Evolutionary conservation across 2,113 vertebrate species (phyloP), one percentile per base, ranked within the genome.

Genomic region (Sinosuthora webbiana): DNA sequence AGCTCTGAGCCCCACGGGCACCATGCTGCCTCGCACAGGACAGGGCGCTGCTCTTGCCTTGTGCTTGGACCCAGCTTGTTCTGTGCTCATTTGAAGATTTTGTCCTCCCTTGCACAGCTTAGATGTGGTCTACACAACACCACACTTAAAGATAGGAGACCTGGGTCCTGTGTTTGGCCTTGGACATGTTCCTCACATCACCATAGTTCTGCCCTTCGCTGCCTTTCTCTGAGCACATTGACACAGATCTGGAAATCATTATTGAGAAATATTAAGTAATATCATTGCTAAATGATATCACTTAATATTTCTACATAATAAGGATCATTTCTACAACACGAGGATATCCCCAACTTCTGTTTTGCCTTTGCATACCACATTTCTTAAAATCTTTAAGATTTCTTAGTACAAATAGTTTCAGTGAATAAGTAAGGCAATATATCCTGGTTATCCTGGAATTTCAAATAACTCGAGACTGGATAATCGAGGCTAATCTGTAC

Each of bases 1-100:
- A 27, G 41, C 49, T 0, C 45, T 22, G 44, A 56, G 59, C 41
- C n/a, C 52, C 16, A 14, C 0, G 4, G 67, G 11, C 31, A 24
- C 39, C 3, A 0, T 7, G 7, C 35, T 52, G 2, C 28, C 37
- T 49, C 1, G 0, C 49, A 18, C 12, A 15, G 42, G 22, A 24
- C 31, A 18, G 7, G 16, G 2, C 9, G 28, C 56, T 45, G 37
- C 45, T 49, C 37, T 42, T 8, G 0, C 3, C 41, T 31, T 31
- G 31, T 35, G 60, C 64, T 49, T 28, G 50, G 28, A n/a, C 19
- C 50, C 62, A 39, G 22, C 49, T 76, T 35, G 27, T 30, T 53
- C 59, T 45, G 25, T 33, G 41, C 28, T 74, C 27, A 5, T 67
- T 55, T 35, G 77, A 47, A 82, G 53, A 11, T 11, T 5, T 21